phyloP scores from a whole-genome alignment of 2,888 invertebrate species.

The Platynereis dumerilii region DNA sequence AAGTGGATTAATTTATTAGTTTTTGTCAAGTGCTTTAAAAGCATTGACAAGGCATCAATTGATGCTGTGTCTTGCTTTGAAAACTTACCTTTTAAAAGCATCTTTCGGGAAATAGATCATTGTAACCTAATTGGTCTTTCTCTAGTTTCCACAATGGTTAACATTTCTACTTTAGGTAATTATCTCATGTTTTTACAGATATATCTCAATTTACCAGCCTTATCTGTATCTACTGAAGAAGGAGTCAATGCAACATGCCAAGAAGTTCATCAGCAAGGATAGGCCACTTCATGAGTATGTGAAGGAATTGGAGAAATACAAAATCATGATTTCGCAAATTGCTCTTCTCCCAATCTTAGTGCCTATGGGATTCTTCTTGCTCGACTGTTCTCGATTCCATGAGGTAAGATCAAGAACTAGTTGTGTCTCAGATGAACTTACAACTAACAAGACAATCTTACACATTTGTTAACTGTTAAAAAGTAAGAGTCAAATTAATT shows the following conservation, averaged over 20 bases:
- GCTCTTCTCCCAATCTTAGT: constrained; percentile 56
- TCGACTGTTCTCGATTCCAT: constrained; percentile 57
- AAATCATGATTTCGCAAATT: constrained; percentile 52
- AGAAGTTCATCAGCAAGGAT: constrained; percentile 54
- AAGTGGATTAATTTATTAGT: too few species aligned
- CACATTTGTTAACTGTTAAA: background rate
- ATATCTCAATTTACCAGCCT: constrained; percentile 52
- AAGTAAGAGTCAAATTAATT: too few species aligned
- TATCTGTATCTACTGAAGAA: constrained; percentile 53
- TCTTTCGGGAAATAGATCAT: too few species aligned
- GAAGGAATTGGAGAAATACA: constrained; percentile 55
- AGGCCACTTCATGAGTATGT: constrained; percentile 55
- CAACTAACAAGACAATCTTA: too few species aligned
- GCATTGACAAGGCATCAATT: too few species aligned
- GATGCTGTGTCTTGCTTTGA: too few species aligned
- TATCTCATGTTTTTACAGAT: constrained; percentile 46
- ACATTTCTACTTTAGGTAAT: too few species aligned
- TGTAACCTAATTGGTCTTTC: too few species aligned
- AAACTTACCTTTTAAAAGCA: too few species aligned
- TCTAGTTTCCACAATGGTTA: too few species aligned
- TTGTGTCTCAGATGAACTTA: too few species aligned
- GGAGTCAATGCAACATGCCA: constrained; percentile 49
- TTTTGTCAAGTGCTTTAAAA: too few species aligned
- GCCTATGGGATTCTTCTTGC: constrained; percentile 59
- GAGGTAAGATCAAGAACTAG: constrained; percentile 49